Conservation (phyloP, 2,113 vertebrate species). For the Galbula dea region DNA sequence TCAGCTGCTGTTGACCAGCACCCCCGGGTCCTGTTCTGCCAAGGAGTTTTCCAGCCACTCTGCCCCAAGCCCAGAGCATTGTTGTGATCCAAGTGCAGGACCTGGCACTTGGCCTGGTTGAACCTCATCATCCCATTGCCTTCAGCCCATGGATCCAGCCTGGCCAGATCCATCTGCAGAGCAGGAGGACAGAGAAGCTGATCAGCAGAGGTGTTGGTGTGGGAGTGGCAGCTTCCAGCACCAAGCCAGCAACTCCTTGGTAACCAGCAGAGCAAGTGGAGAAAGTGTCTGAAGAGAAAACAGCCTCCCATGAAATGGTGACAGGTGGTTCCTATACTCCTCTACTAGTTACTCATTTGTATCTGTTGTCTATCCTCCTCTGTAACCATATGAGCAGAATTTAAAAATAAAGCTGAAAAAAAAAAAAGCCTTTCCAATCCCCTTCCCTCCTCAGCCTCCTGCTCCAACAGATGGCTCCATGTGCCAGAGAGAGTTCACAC, state of each 20-base stretch:
- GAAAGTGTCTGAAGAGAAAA: background rate
- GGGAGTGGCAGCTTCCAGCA: background rate
- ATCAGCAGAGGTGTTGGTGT: background rate
- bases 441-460: constrained; percentile 31
- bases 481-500: background rate
- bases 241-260: background rate
- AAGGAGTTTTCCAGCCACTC: no score
- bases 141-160: no score
- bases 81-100: no score
- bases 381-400: constrained; percentile 67
- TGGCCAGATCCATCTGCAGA: background rate
- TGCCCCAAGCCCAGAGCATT: no score
- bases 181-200: background rate
- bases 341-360: constrained; percentile 36
- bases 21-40: no score
- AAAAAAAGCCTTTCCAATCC: constrained; percentile 39
- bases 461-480: constrained; percentile 62
- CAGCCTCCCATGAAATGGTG: background rate
- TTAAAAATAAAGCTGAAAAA: constrained; percentile 72
- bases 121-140: no score
- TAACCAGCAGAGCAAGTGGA: background rate
- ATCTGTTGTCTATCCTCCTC: constrained; percentile 51
- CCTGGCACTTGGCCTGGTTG: no score
- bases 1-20: no score
- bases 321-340: constrained; percentile 28